Conservation (phyloP, 1,140 invertebrate species). For the Brachionus rotundiformis region DNA sequence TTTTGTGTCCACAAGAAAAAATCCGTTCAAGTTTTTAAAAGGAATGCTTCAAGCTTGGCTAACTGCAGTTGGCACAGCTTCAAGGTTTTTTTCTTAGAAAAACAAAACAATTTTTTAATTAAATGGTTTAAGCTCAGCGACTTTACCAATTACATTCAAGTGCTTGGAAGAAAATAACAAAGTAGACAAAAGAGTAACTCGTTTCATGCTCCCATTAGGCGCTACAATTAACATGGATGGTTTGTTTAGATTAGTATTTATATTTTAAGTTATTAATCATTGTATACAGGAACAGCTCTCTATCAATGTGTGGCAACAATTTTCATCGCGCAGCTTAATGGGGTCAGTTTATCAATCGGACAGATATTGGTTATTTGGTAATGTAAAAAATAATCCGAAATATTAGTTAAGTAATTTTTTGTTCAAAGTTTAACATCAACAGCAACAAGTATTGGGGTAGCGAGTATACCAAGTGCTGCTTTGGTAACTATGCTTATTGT, state of each 20-base stretch:
- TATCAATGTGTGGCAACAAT: slow-evolving; percentile 51
- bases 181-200: slow-evolving; percentile 54
- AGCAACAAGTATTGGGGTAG: slow-evolving; percentile 51
- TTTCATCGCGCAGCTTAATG: slow-evolving; percentile 68
- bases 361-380: slow-evolving; percentile 79
- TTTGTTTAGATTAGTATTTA: not conserved
- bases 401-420: too few species aligned
- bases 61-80: slow-evolving; percentile 64
- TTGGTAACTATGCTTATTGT: slow-evolving; percentile 54
- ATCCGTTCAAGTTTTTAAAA: slow-evolving; percentile 66
- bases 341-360: slow-evolving; percentile 66
- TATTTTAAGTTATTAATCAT: not conserved
- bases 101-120: not conserved
- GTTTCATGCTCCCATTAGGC: slow-evolving; percentile 63
- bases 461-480: slow-evolving; percentile 52
- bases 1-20: slow-evolving; percentile 65
- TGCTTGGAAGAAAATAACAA: slow-evolving; percentile 73
- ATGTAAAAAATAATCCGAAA: too few species aligned
- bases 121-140: slow-evolving; percentile 77
- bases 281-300: slow-evolving; percentile 20
- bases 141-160: slow-evolving; percentile 79
- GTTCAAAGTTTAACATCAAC: slow-evolving; percentile 68
- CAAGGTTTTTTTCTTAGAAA: slow-evolving; percentile 49
- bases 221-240: slow-evolving; percentile 69
- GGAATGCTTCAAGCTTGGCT: slow-evolving; percentile 68